phyloP scores from a whole-genome alignment of 2,113 vertebrate species.

The Cyanistes caeruleus region DNA sequence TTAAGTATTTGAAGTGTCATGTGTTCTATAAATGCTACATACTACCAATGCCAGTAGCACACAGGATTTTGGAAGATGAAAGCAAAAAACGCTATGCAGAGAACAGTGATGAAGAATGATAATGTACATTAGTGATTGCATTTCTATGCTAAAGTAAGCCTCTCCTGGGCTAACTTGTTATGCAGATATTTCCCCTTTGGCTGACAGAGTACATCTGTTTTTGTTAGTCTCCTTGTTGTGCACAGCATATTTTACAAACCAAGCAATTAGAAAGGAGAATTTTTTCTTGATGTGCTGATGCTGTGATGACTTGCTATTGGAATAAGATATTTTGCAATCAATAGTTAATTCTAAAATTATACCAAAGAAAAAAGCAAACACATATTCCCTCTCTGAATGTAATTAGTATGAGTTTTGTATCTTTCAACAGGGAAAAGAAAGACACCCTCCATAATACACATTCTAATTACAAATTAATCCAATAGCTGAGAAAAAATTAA shows the following conservation, averaged over 20 bases:
- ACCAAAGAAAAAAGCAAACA: not conserved
- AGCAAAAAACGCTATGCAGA: not conserved
- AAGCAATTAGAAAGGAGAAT: slow-evolving; percentile 38
- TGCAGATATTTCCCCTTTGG: slow-evolving; percentile 42
- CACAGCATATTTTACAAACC: slow-evolving; percentile 39
- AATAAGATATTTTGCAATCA: slow-evolving; percentile 44
- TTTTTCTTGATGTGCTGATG: not conserved
- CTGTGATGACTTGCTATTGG: not conserved
- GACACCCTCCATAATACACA: not conserved
- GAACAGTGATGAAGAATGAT: slow-evolving; percentile 13
- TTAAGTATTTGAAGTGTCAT: not conserved
- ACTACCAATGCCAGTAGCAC: not conserved
- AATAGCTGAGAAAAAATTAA: not conserved
- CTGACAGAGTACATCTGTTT: slow-evolving; percentile 55
- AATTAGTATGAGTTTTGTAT: not conserved
- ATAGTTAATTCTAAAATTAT: slow-evolving; percentile 36
- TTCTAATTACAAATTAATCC: not conserved
- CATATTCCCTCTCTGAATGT: not conserved
- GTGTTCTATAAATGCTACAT: not conserved
- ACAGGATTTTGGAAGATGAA: not conserved
- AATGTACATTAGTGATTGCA: not conserved
- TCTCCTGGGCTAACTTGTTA: slow-evolving; percentile 31
- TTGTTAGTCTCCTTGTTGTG: slow-evolving; percentile 13
- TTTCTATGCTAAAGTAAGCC: not conserved
- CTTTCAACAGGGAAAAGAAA: not conserved